phyloP scores from a whole-genome alignment of 1,140 invertebrate species.

The Glomeris maerens region DNA sequence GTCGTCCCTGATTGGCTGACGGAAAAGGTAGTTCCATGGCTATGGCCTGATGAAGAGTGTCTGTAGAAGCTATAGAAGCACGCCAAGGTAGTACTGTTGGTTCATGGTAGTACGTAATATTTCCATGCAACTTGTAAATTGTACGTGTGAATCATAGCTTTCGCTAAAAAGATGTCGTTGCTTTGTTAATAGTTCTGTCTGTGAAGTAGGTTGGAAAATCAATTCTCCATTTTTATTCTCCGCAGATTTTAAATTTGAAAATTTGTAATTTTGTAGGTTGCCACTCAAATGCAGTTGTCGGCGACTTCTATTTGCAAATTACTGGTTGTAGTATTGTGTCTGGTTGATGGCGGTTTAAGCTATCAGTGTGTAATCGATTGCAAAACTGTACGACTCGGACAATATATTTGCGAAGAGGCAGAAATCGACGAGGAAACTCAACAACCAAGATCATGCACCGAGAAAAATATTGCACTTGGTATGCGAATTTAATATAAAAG shows the following conservation, averaged over 20 bases:
- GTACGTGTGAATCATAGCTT: too few species aligned
- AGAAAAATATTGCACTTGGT: constrained; percentile 64
- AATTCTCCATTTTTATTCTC: too few species aligned
- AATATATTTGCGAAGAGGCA: constrained; percentile 62
- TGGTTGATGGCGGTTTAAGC: background rate
- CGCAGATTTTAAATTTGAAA: background rate
- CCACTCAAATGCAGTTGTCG: background rate
- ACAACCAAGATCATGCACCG: constrained; percentile 63
- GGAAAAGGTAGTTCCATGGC: too few species aligned
- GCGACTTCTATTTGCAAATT: background rate
- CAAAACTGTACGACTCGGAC: background rate
- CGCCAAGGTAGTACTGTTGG: too few species aligned
- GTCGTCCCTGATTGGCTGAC: too few species aligned
- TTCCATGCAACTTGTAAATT: too few species aligned
- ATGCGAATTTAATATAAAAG: constrained; percentile 12
- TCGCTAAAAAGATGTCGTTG: too few species aligned
- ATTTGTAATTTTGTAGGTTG: background rate
- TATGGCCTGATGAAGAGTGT: too few species aligned
- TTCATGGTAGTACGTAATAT: too few species aligned
- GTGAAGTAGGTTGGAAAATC: too few species aligned
- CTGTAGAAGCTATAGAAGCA: too few species aligned
- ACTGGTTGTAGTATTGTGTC: background rate
- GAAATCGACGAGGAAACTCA: constrained; percentile 81
- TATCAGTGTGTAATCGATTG: background rate
- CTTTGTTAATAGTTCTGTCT: too few species aligned